Percentiles rank a stretch among this genome's conserved stretches.
Conservation (phyloP, 2,888 invertebrate species). For the Chaetogeoica ovagalla region DNA sequence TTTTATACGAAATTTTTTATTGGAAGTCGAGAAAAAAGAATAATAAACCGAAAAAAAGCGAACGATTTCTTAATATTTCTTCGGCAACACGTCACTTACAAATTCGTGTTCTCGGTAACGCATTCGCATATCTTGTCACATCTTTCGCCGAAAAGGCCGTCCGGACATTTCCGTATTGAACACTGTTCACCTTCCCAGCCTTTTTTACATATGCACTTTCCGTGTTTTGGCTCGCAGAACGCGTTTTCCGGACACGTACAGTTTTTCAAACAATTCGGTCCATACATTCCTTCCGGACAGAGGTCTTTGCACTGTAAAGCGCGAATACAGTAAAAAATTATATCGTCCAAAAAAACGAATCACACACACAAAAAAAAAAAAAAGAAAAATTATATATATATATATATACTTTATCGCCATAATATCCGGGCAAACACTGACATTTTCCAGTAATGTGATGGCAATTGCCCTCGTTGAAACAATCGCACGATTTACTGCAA, state of each 20-base stretch:
- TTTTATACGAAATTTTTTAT: no score
- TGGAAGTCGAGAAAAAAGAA: no score
- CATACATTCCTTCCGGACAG: constrained; percentile 74
- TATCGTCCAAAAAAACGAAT: no score
- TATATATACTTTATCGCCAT: constrained; percentile 64
- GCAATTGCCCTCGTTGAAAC: constrained; percentile 78
- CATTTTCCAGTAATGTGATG: constrained; percentile 79
- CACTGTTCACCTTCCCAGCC: constrained; percentile 78
- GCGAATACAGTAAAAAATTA: no score
- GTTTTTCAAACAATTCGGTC: constrained; percentile 70
- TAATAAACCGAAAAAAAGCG: no score
- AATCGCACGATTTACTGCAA: constrained; percentile 75
- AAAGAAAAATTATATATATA: no score
- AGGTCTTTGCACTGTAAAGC: constrained; percentile 70
- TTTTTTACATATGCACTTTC: constrained; percentile 73
- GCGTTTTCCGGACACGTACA: constrained; percentile 79
- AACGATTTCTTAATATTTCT: no score
- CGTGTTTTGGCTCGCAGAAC: constrained; percentile 69
- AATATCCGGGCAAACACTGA: constrained; percentile 81
- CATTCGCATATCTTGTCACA: constrained; percentile 77
- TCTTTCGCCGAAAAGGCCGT: constrained; percentile 68
- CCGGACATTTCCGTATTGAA: constrained; percentile 68
- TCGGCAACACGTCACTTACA: constrained; percentile 60
- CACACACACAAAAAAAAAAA: no score
- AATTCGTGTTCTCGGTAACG: constrained; percentile 69